Conservation (phyloP, 2,797 vertebrate species). For the Eulemur albifrons region DNA sequence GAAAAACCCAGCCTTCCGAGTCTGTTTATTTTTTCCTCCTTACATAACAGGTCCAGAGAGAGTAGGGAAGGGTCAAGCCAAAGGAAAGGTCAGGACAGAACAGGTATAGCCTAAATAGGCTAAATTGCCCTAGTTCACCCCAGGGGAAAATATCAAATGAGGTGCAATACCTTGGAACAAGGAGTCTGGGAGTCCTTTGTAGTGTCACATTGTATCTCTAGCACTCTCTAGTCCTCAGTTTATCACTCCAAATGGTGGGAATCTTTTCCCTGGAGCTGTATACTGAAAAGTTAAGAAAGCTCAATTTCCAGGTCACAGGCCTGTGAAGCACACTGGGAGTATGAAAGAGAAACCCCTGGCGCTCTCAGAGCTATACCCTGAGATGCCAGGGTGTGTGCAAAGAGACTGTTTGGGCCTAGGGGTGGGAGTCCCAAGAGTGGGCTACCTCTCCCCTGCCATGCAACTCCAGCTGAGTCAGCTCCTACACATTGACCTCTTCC, state of each 20-base stretch:
- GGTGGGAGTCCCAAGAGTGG: background rate
- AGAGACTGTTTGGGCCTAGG: background rate
- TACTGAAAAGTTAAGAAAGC: background rate
- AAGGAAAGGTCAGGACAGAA: background rate
- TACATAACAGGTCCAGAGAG: background rate
- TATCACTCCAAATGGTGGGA: background rate
- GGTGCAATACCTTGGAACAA: background rate
- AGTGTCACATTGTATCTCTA: background rate
- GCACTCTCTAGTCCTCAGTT: background rate
- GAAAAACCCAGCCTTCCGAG: background rate
- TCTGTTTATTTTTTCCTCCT: conserved; percentile 27
- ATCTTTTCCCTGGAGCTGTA: background rate
- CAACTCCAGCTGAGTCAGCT: background rate
- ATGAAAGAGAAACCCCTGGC: background rate
- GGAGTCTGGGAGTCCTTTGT: background rate
- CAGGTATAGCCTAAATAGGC: background rate
- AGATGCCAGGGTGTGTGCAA: background rate
- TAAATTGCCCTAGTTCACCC: background rate
- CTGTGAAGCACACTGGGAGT: background rate
- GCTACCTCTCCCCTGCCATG: background rate
- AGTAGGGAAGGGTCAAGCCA: background rate
- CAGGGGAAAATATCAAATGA: background rate
- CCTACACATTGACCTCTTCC: background rate
- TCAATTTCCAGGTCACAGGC: background rate
- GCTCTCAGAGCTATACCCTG: background rate